Base-by-base conservation (phyloP, 2,888 invertebrate genomes). In the Coenonympha arcania region DNA sequence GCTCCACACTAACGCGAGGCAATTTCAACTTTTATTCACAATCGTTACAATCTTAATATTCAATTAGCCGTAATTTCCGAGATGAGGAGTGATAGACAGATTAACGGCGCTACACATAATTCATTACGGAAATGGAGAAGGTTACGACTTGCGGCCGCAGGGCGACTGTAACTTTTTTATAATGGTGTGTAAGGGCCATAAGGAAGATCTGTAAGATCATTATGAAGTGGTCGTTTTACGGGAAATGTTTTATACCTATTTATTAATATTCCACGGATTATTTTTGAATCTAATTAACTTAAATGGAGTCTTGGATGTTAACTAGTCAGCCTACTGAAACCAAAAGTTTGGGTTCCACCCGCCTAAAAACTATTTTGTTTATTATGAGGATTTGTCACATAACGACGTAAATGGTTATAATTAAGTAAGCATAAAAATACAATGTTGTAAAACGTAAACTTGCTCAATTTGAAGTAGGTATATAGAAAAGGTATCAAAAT, bases 91-190 rank as follows among this genome's bases (percentile, higher is more conserved):
- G 76, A 76, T 73, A 63, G 64, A 55, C 62, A 64, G 70, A 76
- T 75, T 75, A 76, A 76, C 69, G 69, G 66, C 65, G 65, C 45
- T 69, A 73, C 78, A 78, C 75, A 78, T 80, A 71, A 78, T 81
- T 83, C 76, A 79, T 81, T 78, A 77, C 70, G 63, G 73, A 79
- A 81, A 83, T 82, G 79, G 80, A 71, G 57, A 60, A 55, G 64
- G 72, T 80, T 75, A 82, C 73, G n/a, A n/a, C n/a, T n/a, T n/a
- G n/a, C n/a, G n/a, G n/a, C n/a, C n/a, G n/a, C n/a, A n/a, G 67
- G 75, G 61, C 57, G 61, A 59, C 61, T 52, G 53, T 65, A 66
- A 65, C 63, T 64, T 66, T 63, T 65, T 63, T 64, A 63, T 51
- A 59, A 57, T 56, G 58, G 56, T 58, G 57, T 60, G 57, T 52